Evolutionary conservation across 2,113 vertebrate genomes (phyloP), one percentile per base, ranked within the genome.

Genomic region (Campylomormyrus tamandua): DNA sequence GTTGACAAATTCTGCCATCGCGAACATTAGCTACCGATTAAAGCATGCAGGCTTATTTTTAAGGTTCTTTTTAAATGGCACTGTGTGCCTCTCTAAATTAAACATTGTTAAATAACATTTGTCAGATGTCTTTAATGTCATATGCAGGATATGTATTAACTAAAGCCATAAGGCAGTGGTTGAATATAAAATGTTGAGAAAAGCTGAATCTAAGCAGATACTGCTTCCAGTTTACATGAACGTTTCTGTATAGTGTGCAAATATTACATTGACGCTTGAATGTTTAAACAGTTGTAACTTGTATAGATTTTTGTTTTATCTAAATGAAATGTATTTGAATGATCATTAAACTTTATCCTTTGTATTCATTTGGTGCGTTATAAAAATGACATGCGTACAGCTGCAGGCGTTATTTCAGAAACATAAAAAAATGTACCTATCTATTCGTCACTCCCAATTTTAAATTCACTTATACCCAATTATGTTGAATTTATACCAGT

Each of bases 311-410:
- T 96, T 94, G 93, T 97, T 96, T 95, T 95, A 97, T 97, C 95
- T 96, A 97, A 95, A 97, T 95, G 95, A 96, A 92, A 94, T 94
- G 92, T 96, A 96, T 97, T 97, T 97, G 95, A 95, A 96, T 96
- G 96, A 96, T 95, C 95, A 97, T 98, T 98, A 98, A 98, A 97
- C 96, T 97, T 96, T 94, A 95, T 96, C 97, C 97, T 95, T 95
- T 89, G 49, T 49, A 56, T 48, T 58, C 21, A 83, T 49, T 49
- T 86, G 80, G 39, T 13, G 7, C 50, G 45, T 49, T 13, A 24
- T 86, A 27, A 52, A 27, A 21, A n/a, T 35, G 21, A 70, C 17
- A 66, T 31, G 1, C 1, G n/a, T 66, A 31, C 10, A 31, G 27
- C 10, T 31, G 9, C 3, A 31, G 27, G 62, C 10, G 2, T 70